phyloP scores from a whole-genome alignment of 2,888 invertebrate genomes.

The Pollenia labialis region DNA sequence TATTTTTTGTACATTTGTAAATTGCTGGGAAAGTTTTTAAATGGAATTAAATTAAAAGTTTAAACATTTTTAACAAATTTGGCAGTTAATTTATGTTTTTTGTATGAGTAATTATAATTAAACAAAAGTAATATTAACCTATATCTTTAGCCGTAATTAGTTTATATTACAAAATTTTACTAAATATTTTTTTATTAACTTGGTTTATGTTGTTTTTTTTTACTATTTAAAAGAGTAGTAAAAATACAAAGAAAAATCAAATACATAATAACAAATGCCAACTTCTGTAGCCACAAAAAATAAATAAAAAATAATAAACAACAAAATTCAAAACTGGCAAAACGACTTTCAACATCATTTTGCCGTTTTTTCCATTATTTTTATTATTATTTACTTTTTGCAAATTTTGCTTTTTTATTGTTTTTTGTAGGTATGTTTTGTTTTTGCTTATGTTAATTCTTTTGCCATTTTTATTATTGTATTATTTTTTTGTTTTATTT shows the following conservation, averaged over 20 bases:
- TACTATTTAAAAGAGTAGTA: slow-evolving; percentile 29
- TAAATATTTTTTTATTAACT: slow-evolving; percentile 46
- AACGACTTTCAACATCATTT: slow-evolving; percentile 83
- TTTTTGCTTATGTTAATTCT: slow-evolving; percentile 49
- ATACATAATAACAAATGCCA: slow-evolving; percentile 22
- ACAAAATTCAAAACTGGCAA: slow-evolving; percentile 78
- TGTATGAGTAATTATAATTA: neutral
- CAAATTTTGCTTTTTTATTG: slow-evolving; percentile 56
- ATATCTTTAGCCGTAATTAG: slow-evolving; percentile 48
- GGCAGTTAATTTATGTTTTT: neutral
- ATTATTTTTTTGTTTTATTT: slow-evolving; percentile 26
- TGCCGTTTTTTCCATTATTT: slow-evolving; percentile 65
- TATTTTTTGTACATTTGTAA: neutral
- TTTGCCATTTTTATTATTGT: slow-evolving; percentile 37
- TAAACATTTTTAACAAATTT: no score
- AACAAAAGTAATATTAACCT: slow-evolving; percentile 28
- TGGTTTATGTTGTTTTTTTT: neutral
- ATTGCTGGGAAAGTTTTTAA: no score
- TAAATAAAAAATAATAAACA: slow-evolving; percentile 45
- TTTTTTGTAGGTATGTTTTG: neutral
- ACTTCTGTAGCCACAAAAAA: slow-evolving; percentile 22
- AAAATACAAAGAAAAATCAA: neutral
- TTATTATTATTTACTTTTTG: slow-evolving; percentile 56
- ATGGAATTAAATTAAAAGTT: no score
- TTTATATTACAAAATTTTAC: slow-evolving; percentile 59